Conservation (phyloP, 2,888 invertebrate species). For the Chrysolina oricalcia region DNA sequence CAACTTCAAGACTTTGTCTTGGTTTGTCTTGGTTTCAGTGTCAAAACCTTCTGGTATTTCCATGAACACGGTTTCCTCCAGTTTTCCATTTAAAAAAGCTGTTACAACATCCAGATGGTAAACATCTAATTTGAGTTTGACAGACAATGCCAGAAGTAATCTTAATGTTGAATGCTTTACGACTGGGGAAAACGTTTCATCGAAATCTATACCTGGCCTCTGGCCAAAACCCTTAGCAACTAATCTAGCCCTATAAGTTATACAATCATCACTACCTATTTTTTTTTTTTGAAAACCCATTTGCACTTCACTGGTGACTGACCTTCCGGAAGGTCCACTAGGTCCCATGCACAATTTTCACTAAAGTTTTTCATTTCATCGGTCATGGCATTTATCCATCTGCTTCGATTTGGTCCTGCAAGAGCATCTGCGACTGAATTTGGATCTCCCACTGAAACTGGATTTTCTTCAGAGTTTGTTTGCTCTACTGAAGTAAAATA, state of each 20-base stretch:
- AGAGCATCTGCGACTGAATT: slow-evolving; percentile 44
- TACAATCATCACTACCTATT: slow-evolving; percentile 39
- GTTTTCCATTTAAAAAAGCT: slow-evolving; percentile 36
- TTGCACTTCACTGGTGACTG: slow-evolving; percentile 50
- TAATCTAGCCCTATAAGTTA: slow-evolving; percentile 50
- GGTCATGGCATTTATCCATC: slow-evolving; percentile 48
- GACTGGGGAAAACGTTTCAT: slow-evolving; percentile 31
- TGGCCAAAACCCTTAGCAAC: slow-evolving; percentile 53
- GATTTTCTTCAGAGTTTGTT: slow-evolving; percentile 20
- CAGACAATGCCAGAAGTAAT: slow-evolving; percentile 18
- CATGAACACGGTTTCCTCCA: slow-evolving; percentile 36
- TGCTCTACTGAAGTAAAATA: slow-evolving; percentile 34
- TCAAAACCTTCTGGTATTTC: slow-evolving; percentile 36
- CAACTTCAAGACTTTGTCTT: slow-evolving; percentile 13
- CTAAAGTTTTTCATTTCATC: slow-evolving; percentile 44
- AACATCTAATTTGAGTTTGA: slow-evolving; percentile 27
- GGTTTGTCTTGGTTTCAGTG: slow-evolving; percentile 22
- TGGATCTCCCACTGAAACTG: slow-evolving; percentile 40
- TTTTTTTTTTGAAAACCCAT: slow-evolving; percentile 54
- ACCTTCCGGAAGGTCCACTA: slow-evolving; percentile 40
- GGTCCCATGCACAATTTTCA: slow-evolving; percentile 52
- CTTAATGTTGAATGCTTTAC: slow-evolving; percentile 31
- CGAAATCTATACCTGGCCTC: slow-evolving; percentile 46
- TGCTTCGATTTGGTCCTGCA: slow-evolving; percentile 44
- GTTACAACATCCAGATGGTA: slow-evolving; percentile 20